Evolutionary conservation across 2,797 vertebrate species (phyloP), one percentile per base, ranked within the genome.

Genomic region (Pipistrellus pipistrellus): DNA sequence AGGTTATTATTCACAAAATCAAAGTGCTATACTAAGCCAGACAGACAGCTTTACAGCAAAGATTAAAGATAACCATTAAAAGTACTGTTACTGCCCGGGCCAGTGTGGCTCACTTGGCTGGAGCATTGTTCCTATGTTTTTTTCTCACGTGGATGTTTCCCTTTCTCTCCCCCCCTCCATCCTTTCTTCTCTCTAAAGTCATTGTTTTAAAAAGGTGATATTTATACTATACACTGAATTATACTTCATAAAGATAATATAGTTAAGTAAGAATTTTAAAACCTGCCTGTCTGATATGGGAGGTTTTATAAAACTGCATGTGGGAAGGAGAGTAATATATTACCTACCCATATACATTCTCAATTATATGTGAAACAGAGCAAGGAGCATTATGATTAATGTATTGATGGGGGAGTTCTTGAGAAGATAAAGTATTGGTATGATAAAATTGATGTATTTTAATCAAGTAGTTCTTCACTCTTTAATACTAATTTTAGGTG

Each of bases 401-500:
- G 17, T 66, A 55, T 44, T 17, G 25, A 35, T 10, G 64, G 13
- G 30, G 4, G 1, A 14, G 27, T 59, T 85, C 66, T 71, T 93
- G 23, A 87, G 84, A 81, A 81, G 14, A 35, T 9, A 84, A 66
- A 84, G 51, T 25, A 78, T n/a, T n/a, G 48, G 66, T 82, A 48
- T 57, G 57, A 90, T 51, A 77, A 18, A 94, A 84, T 46, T 41
- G 35, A 68, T 72, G 27, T 77, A 86, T 59, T 32, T 84, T n/a
- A 80, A 41, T 46, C 75, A 77, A 85, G 88, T 2, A 57, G 4
- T 91, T 88, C 30, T 89, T 93, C 53, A 69, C 68, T 83, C 30
- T 82, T 78, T 86, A 81, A 73, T 88, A 46, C 51, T 90, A 92
- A 85, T 92, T 95, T 93, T 90, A 86, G 30, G 76, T 30, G 51